Evolutionary conservation across 2,888 invertebrate species (phyloP).

Genomic region (Eilema sororculum): DNA sequence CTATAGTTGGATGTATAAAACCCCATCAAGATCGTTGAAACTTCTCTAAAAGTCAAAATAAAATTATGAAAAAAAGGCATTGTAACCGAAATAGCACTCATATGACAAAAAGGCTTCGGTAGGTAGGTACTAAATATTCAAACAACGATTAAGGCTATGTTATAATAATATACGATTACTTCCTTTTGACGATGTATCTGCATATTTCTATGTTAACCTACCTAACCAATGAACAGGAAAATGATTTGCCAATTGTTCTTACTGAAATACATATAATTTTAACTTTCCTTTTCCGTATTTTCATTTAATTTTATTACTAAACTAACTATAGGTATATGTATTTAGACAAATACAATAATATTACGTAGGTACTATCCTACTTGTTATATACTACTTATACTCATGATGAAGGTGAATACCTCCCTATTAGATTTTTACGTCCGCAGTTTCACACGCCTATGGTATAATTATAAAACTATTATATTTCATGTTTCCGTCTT

Average conservation of each 20-base stretch:
- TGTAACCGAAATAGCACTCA: no score
- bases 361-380: no score
- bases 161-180: background rate
- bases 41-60: background rate
- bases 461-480: slow-evolving; percentile 1
- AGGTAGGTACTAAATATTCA: background rate
- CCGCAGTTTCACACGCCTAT: background rate
- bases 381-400: background rate
- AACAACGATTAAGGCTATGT: background rate
- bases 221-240: slow-evolving; percentile 3
- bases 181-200: background rate
- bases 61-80: no score
- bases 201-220: background rate
- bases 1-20: background rate
- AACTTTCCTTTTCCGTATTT: background rate
- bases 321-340: background rate
- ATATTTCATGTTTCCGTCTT: background rate
- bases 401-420: background rate
- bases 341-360: no score
- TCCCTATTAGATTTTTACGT: background rate
- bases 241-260: background rate
- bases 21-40: no score
- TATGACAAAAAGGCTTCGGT: background rate
- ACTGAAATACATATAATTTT: slow-evolving; percentile 3
- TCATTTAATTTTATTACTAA: background rate